These are phyloP conservation scores for Illadopsis cleaveri DNA, from an alignment of 2,113 vertebrate species.

Conservation along the genomic window DNA sequence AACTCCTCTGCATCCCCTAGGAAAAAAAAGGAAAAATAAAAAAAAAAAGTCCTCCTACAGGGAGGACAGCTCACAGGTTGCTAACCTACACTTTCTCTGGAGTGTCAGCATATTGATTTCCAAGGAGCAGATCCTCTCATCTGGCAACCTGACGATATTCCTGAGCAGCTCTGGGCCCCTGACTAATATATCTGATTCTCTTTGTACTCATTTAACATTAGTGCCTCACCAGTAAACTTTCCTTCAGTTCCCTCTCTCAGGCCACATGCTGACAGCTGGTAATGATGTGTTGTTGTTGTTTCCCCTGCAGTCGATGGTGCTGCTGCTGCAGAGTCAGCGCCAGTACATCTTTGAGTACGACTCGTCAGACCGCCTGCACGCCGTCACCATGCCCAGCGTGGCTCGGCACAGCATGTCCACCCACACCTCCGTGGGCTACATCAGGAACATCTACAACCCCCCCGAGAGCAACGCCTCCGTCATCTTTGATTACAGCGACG, in stretches of 20 bases:
- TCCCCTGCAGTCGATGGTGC: conserved; percentile 89
- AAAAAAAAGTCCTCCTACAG: neutral
- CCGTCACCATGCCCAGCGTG: conserved; percentile 97
- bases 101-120: neutral
- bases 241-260: neutral
- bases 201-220: neutral
- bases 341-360: conserved; percentile 98
- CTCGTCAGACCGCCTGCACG: conserved; percentile 87
- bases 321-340: conserved; percentile 95
- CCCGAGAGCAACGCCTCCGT: conserved; percentile 96
- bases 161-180: neutral
- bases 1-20: neutral
- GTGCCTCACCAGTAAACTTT: neutral
- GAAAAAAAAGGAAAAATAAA: neutral
- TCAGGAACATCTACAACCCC: conserved; percentile 95
- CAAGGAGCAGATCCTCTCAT: neutral
- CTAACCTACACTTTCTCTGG: neutral
- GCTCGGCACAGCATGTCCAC: conserved; percentile 98
- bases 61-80: neutral
- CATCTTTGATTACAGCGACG: conserved; percentile 95
- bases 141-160: neutral
- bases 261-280: neutral
- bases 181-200: neutral
- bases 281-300: neutral
- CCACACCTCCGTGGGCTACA: conserved; percentile 94